Conservation (phyloP, 2,797 vertebrate genomes). For the Diceros bicornis region DNA sequence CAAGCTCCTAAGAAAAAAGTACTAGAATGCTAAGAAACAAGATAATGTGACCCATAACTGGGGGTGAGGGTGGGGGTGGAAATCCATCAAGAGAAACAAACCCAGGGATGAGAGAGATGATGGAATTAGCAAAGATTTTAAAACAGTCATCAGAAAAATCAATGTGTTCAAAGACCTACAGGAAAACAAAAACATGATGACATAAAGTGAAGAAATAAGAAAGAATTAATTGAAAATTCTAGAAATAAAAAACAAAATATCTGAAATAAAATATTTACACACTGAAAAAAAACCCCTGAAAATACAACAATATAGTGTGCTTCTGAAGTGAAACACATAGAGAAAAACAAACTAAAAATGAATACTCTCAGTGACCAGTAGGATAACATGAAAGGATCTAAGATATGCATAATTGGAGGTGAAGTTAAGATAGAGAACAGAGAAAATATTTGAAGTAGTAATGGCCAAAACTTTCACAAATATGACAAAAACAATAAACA, state of each 20-base stretch:
- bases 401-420: not conserved
- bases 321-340: not conserved
- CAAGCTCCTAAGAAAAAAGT: not conserved
- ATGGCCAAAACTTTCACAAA: not conserved
- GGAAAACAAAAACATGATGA: not conserved
- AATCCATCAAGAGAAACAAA: not conserved
- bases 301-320: not conserved
- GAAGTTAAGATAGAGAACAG: not conserved
- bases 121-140: not conserved
- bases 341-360: not conserved
- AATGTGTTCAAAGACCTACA: not conserved
- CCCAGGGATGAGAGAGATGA: not conserved
- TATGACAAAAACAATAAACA: not conserved
- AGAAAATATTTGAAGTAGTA: not conserved
- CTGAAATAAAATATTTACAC: not conserved
- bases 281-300: not conserved
- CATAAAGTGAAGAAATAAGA: not conserved
- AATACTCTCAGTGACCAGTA: not conserved
- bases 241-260: not conserved
- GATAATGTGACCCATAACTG: not conserved
- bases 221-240: not conserved
- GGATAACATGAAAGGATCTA: not conserved
- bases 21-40: not conserved
- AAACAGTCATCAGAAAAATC: not conserved
- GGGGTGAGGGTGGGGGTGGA: not conserved